These are phyloP conservation scores for Pipistrellus pipistrellus DNA, from an alignment of 2,797 vertebrate species.

Conservation along the genomic window DNA sequence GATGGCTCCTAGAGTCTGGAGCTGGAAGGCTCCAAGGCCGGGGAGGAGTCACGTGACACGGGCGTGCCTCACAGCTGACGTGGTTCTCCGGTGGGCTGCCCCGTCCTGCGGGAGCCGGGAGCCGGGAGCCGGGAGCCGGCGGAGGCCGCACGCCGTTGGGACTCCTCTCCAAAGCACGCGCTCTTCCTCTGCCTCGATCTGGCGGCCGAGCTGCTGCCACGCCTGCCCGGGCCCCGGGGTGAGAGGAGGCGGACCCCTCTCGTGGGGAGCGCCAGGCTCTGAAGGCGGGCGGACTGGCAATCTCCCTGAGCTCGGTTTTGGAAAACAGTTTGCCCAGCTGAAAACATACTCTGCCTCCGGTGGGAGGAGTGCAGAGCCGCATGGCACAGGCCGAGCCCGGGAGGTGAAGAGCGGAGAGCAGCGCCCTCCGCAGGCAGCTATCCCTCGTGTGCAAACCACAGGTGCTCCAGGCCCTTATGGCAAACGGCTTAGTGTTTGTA, in stretches of 20 bases:
- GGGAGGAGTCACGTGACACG: neutral
- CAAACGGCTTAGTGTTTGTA: neutral
- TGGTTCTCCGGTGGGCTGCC: neutral
- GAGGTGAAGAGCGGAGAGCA: neutral
- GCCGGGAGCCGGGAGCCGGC: neutral
- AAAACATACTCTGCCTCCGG: neutral
- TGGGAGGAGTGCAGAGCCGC: neutral
- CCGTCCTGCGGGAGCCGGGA: neutral
- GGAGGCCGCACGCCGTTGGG: neutral
- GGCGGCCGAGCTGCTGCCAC: neutral
- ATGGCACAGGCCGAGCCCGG: neutral
- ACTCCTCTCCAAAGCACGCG: neutral
- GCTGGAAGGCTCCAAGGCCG: neutral
- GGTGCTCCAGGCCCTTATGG: neutral
- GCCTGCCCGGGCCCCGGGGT: neutral
- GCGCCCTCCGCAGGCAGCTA: neutral
- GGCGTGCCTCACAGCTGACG: neutral
- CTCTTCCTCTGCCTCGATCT: neutral
- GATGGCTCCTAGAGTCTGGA: neutral
- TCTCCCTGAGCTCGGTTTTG: slow-evolving; percentile 17
- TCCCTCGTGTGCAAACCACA: neutral
- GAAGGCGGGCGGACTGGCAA: neutral
- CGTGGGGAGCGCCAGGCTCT: neutral
- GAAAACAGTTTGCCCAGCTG: slow-evolving; percentile 7
- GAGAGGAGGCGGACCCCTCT: neutral